phyloP scores from a whole-genome alignment of 2,113 vertebrate species.

The Piprites chloris region DNA sequence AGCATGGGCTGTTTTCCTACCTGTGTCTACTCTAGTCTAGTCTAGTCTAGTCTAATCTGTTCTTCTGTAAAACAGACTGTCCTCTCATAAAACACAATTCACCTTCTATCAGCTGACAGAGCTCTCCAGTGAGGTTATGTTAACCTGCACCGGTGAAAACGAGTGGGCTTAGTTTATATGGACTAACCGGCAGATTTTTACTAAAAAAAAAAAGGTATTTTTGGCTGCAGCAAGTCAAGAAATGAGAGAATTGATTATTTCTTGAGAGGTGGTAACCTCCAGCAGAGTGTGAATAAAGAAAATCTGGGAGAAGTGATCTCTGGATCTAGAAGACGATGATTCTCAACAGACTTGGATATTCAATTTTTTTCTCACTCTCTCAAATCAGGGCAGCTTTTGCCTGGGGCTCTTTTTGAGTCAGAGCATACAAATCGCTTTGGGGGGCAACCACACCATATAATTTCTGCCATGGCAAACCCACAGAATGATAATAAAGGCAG shows the following conservation, averaged over 20 bases:
- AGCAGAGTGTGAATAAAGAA: conserved; percentile 19
- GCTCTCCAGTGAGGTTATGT: background rate
- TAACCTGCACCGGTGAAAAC: background rate
- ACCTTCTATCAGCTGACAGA: background rate
- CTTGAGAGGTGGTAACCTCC: conserved; percentile 1
- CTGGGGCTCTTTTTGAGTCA: conserved; percentile 13
- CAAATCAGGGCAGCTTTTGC: conserved; percentile 35
- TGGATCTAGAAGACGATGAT: background rate
- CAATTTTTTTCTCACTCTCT: conserved; percentile 25
- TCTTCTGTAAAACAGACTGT: background rate
- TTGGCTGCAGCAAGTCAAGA: background rate
- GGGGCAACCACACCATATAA: background rate
- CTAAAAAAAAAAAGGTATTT: background rate
- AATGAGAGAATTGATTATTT: background rate
- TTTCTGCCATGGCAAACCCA: background rate
- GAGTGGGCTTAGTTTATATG: background rate
- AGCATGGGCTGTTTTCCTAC: background rate
- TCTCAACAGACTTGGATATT: background rate
- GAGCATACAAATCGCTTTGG: conserved; percentile 25
- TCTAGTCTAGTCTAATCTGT: background rate
- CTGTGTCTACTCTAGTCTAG: background rate
- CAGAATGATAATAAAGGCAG: conserved; percentile 11
- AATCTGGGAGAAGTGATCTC: background rate
- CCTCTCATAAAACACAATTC: background rate
- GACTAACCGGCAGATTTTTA: background rate